These are phyloP conservation scores for Hybos culiciformis DNA, from an alignment of 2,888 invertebrate genomes.

Conservation along the genomic window DNA sequence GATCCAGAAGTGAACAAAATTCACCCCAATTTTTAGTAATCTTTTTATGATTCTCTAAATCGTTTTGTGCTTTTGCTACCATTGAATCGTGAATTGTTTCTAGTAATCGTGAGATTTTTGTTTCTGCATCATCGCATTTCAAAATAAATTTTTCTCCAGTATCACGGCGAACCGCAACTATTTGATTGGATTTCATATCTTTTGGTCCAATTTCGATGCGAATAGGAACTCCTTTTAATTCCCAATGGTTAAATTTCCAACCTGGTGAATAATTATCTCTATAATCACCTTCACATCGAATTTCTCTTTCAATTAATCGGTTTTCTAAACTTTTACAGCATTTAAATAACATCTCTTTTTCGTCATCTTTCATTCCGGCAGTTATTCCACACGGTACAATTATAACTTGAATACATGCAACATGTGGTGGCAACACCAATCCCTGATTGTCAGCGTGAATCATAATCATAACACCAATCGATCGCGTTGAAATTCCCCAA, in stretches of 20 bases:
- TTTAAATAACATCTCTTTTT: conserved; percentile 49
- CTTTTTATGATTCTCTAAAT: conserved; percentile 60
- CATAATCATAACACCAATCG: conserved; percentile 85
- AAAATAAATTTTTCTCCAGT: conserved; percentile 68
- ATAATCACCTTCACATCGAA: conserved; percentile 70
- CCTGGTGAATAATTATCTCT: conserved; percentile 95
- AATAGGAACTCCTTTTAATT: conserved; percentile 73
- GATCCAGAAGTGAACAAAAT: conserved; percentile 67
- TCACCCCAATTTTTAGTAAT: conserved; percentile 64
- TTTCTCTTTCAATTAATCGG: conserved; percentile 44
- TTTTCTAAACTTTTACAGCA: conserved; percentile 58
- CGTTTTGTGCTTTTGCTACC: conserved; percentile 62
- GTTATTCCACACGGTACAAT: conserved; percentile 96
- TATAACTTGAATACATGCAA: conserved; percentile 75
- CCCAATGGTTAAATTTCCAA: conserved; percentile 64
- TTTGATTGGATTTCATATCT: conserved; percentile 73
- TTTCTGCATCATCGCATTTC: conserved; percentile 42
- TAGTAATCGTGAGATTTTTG: conserved; percentile 50
- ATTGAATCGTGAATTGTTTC: conserved; percentile 68
- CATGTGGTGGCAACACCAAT: conserved; percentile 84
- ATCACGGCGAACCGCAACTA: conserved; percentile 82
- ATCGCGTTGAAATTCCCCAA: conserved; percentile 95
- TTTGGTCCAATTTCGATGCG: conserved; percentile 92
- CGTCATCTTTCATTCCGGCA: conserved; percentile 57
- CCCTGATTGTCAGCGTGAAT: conserved; percentile 96